Evolutionary conservation across 1,140 invertebrate genomes (phyloP), one percentile per base, ranked within the genome.

Genomic region (Coenobita brevimanus): DNA sequence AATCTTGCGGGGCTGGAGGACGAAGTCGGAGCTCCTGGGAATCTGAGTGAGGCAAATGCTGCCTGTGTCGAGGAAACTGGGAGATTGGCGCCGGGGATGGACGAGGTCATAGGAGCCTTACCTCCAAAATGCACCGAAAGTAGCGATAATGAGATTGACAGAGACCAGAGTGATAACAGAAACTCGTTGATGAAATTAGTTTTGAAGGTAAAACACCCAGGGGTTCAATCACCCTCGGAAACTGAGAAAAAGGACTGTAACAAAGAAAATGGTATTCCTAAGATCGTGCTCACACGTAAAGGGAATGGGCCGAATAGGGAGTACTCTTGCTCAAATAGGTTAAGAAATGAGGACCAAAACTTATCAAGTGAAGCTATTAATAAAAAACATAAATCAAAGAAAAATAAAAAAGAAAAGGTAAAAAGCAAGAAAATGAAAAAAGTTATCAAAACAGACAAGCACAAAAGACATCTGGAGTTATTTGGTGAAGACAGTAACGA

Each of bases 281-380:
- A 87, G 75, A 87, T 87, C 54, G 85, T 87, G 21, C 62, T 87
- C 15, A 87, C 85, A 27, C 54, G 69, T 1, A 80, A 3, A 43
- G 85, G 85, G 17, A 81, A 71, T 38, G 85, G 85, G 43, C 85
- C 85, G n/a, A 87, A 87, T n/a, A 87, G 79, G 62, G 85, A 87
- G 50, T 87, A 87, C 57, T 87, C 76, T 69, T 87, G 85, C 85
- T 87, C 85, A 87, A 87, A 87, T 81, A 87, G 67, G 64, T 69
- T 87, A 87, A 87, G 84, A 24, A 80, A 69, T 73, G 85, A 87
- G 21, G 67, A n/a, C 78, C 76, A 87, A 50, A 73, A 43, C 27
- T 79, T 33, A 36, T 80, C 75, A 41, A 46, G 60, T 67, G 85
- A 67, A 71, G 38, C 46, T 54, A 41, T 24, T 38, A 62, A 69